Conservation (phyloP, 2,888 invertebrate species). For the Euplexia lucipara region DNA sequence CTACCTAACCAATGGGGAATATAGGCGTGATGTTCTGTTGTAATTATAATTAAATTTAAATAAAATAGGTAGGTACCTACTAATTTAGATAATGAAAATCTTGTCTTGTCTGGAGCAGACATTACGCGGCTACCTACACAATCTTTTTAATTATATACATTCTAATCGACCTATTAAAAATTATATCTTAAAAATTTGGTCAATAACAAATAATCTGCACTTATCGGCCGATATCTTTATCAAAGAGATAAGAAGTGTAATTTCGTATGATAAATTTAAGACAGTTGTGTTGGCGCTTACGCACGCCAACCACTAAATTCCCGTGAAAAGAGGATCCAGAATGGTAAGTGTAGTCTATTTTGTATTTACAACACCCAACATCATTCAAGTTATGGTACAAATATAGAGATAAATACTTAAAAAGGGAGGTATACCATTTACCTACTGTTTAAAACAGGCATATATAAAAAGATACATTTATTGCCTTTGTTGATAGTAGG, state of each 20-base stretch:
- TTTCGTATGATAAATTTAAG: constrained; percentile 74
- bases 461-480: constrained; percentile 10
- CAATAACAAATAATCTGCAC: constrained; percentile 76
- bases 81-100: not conserved
- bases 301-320: constrained; percentile 75
- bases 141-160: constrained; percentile 46
- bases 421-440: not conserved
- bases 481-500: constrained; percentile 11
- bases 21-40: too few relatives aligned
- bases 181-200: constrained; percentile 70
- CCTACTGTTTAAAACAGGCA: constrained; percentile 11
- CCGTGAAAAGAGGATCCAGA: constrained; percentile 39
- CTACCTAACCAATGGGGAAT: too few relatives aligned
- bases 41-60: too few relatives aligned
- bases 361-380: not conserved
- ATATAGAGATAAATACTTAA: not conserved
- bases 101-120: not conserved
- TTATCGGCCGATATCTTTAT: constrained; percentile 79
- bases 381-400: not conserved
- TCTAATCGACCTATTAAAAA: constrained; percentile 74
- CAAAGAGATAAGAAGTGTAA: constrained; percentile 80
- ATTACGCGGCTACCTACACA: constrained; percentile 1
- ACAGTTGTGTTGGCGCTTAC: constrained; percentile 81
- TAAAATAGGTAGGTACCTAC: too few relatives aligned
- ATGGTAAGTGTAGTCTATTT: constrained; percentile 70